Conservation (phyloP, 2,113 vertebrate genomes). For the Elephantulus edwardii region DNA sequence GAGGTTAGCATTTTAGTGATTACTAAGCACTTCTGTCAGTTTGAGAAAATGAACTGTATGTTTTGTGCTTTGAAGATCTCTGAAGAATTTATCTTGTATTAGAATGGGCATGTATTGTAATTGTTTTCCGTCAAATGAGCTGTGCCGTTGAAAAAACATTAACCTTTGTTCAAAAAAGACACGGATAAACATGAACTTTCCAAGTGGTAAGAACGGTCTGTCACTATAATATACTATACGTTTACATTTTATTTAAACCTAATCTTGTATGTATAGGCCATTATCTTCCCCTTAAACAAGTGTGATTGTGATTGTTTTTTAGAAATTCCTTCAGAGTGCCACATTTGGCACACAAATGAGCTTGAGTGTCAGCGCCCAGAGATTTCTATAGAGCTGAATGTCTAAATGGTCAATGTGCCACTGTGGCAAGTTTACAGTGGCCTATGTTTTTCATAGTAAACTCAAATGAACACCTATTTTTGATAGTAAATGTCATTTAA, state of each 20-base stretch:
- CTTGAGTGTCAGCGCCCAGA: constrained; percentile 85
- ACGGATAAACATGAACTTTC: constrained; percentile 80
- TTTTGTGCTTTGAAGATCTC: constrained; percentile 88
- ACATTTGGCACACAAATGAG: constrained; percentile 86
- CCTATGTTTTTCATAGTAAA: constrained; percentile 89
- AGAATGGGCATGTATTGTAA: constrained; percentile 88
- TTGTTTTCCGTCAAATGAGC: constrained; percentile 85
- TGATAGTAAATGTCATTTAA: constrained; percentile 95
- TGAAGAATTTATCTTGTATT: constrained; percentile 84
- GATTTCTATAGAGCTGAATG: constrained; percentile 87
- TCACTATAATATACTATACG: constrained; percentile 86
- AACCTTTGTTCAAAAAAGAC: constrained; percentile 80
- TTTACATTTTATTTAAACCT: constrained; percentile 85
- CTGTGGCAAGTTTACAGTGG: constrained; percentile 81
- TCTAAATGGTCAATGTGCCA: constrained; percentile 84
- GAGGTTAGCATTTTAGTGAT: constrained; percentile 84
- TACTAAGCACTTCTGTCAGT: constrained; percentile 86
- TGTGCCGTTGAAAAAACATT: constrained; percentile 85
- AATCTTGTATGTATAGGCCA: constrained; percentile 81
- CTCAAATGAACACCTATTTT: constrained; percentile 92
- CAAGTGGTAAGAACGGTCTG: constrained; percentile 78
- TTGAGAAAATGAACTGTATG: constrained; percentile 83
- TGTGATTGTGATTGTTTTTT: constrained; percentile 83
- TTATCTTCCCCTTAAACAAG: constrained; percentile 77
- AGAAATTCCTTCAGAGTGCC: constrained; percentile 86